Evolutionary conservation across 2,888 invertebrate species (phyloP), one percentile per base, ranked within the genome.

Genomic region (Drosophila gaucha): DNA sequence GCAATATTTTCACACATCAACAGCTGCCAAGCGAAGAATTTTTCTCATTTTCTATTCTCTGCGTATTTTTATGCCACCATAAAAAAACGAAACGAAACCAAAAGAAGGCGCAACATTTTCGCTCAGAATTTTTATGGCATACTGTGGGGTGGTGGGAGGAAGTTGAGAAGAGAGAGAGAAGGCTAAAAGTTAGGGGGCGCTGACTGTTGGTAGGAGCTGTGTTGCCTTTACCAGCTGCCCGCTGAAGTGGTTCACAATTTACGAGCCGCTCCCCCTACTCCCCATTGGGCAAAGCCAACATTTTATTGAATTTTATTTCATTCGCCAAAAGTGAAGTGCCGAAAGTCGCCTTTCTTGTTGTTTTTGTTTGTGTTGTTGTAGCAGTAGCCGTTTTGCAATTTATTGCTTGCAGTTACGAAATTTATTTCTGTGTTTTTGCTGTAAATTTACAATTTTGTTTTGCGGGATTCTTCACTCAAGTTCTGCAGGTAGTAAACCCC

Each of bases 371-470:
- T 69, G 55, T 52, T 59, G 50, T 33, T 72, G 74, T 67, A 28
- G 74, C 74, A 54, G 72, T 73, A 65, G 73, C 71, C 55, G 60
- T 62, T 75, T 66, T 66, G 70, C 74, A 84, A 86, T 88, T 86
- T 88, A 86, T 86, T 82, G 82, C 86, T 70, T 85, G 82, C 85
- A 86, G 79, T 86, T 82, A 73, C 78, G 57, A 86, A 86, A 86
- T 88, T 86, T 88, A 86, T 86, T 83, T 86, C 64, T 52, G 20
- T 74, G 62, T 74, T 74, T 74, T 88, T 86, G 70, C 73, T 80
- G 84, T 67, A 83, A 87, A 87, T 87, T 82, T 76, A 82, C 83
- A 87, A 87, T 78, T 74, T 75, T 55, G 56, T 55, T 74, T 70
- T 76, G 65, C 62, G 71, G 56, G 41, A 57, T 74, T 66, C 63